Percentiles rank a stretch among this genome's conserved stretches.
Evolutionary conservation across 2,888 invertebrate species (phyloP).

Genomic region (Meganola albula): DNA sequence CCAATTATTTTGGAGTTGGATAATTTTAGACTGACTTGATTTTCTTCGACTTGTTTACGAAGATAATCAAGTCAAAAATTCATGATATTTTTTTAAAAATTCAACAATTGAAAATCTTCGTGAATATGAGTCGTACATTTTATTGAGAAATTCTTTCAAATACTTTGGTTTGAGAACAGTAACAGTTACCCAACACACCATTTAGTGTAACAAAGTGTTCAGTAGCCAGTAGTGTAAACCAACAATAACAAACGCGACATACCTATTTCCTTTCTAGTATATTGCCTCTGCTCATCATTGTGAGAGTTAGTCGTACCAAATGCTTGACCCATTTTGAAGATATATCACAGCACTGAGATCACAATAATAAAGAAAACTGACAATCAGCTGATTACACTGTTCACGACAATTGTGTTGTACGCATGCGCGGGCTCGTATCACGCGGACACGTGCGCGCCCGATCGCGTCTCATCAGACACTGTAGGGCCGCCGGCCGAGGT

Average conservation of each 20-base stretch:
- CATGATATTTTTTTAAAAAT: too few relatives aligned
- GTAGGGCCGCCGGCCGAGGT: slow-evolving; percentile 7
- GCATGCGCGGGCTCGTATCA: slow-evolving; percentile 53
- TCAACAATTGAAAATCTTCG: too few relatives aligned
- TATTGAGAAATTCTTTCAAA: too few relatives aligned
- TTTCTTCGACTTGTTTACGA: too few relatives aligned
- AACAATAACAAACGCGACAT: slow-evolving; percentile 34
- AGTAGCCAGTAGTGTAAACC: too few relatives aligned
- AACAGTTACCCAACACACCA: too few relatives aligned
- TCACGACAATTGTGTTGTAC: slow-evolving; percentile 32
- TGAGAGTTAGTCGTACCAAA: slow-evolving; percentile 71
- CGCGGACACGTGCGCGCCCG: slow-evolving; percentile 37
- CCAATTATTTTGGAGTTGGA: too few relatives aligned
- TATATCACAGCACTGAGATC: slow-evolving; percentile 51
- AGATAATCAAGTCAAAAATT: too few relatives aligned
- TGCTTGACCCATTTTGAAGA: slow-evolving; percentile 59
- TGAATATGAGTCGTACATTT: too few relatives aligned
- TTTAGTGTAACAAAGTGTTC: too few relatives aligned
- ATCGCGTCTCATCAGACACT: slow-evolving; percentile 39
- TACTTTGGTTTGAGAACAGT: too few relatives aligned
- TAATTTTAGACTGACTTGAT: too few relatives aligned
- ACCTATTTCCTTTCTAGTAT: slow-evolving; percentile 70
- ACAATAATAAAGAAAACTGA: slow-evolving; percentile 36
- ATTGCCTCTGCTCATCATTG: slow-evolving; percentile 58
- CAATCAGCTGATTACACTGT: slow-evolving; percentile 52